Conservation (phyloP, 2,888 invertebrate genomes). For the Latrodectus elegans region DNA sequence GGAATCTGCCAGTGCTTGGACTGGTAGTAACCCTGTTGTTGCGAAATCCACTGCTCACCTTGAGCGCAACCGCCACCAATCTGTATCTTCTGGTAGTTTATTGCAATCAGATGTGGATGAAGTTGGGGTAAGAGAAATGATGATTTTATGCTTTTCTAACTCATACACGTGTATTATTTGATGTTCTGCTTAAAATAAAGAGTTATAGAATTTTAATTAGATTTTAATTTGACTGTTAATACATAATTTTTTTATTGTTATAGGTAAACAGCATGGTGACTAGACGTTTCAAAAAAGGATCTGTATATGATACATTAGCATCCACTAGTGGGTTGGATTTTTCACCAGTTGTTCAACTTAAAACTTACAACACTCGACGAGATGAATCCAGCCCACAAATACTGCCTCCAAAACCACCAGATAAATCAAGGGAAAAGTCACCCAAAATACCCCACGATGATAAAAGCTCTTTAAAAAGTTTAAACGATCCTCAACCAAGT, state of each 20-base stretch:
- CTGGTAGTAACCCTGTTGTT: constrained; percentile 30
- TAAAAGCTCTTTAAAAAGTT: constrained; percentile 4
- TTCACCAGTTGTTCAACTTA: constrained; percentile 69
- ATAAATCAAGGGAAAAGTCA: constrained; percentile 40
- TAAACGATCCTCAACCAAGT: constrained; percentile 12
- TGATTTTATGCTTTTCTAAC: too few species aligned
- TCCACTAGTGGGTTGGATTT: constrained; percentile 70
- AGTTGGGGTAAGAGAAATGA: constrained; percentile 20
- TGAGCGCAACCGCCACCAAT: constrained; percentile 25
- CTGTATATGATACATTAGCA: constrained; percentile 71
- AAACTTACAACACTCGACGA: constrained; percentile 62
- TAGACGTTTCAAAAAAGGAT: constrained; percentile 70
- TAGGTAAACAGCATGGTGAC: constrained; percentile 69
- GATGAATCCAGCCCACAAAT: constrained; percentile 43
- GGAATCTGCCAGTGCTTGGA: constrained; percentile 46
- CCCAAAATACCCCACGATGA: constrained; percentile 25
- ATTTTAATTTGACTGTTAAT: background rate
- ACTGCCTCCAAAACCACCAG: constrained; percentile 24
- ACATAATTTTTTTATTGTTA: background rate
- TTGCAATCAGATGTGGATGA: constrained; percentile 38
- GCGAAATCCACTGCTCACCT: constrained; percentile 57
- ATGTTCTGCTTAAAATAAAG: background rate
- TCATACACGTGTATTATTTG: too few species aligned
- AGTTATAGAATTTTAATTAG: background rate
- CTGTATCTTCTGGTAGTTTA: constrained; percentile 42